These are phyloP conservation scores for Typhlomys cinereus DNA, from an alignment of 2,113 vertebrate genomes.

Conservation along the genomic window DNA sequence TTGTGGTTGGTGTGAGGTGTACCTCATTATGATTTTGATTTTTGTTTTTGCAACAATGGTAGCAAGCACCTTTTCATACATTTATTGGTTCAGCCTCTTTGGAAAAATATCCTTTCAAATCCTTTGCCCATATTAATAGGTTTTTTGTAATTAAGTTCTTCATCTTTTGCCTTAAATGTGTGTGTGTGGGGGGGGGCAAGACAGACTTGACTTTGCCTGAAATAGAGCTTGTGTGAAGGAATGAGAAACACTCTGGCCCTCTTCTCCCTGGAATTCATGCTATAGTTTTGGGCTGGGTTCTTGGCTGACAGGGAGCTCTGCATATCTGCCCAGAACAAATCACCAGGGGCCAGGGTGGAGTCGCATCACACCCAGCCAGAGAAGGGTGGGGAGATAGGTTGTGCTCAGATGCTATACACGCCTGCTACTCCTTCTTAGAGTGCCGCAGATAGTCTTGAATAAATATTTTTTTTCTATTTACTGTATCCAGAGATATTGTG, in stretches of 20 bases:
- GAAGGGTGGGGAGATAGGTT: background rate
- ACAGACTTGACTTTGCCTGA: background rate
- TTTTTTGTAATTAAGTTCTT: slow-evolving; percentile 14
- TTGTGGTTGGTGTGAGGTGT: background rate
- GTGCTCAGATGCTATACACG: background rate
- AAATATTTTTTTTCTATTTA: background rate
- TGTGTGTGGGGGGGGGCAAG: background rate
- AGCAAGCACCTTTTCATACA: background rate
- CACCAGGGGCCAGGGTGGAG: background rate
- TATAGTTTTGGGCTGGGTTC: background rate
- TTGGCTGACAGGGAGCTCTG: background rate
- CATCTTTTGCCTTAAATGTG: background rate
- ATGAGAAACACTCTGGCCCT: background rate
- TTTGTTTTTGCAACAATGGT: slow-evolving; percentile 29
- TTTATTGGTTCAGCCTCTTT: background rate
- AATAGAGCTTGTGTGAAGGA: background rate
- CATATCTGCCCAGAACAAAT: background rate
- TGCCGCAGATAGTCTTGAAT: background rate
- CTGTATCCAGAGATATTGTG: background rate
- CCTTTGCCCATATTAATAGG: slow-evolving; percentile 32
- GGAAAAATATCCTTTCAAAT: background rate
- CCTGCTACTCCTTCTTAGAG: background rate
- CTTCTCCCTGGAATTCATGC: background rate
- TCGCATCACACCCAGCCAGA: background rate
- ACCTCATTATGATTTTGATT: background rate